Evolutionary conservation across 2,888 invertebrate species (phyloP), one percentile per base, ranked within the genome.

Genomic region (Rhagophthalmus giganteus): DNA sequence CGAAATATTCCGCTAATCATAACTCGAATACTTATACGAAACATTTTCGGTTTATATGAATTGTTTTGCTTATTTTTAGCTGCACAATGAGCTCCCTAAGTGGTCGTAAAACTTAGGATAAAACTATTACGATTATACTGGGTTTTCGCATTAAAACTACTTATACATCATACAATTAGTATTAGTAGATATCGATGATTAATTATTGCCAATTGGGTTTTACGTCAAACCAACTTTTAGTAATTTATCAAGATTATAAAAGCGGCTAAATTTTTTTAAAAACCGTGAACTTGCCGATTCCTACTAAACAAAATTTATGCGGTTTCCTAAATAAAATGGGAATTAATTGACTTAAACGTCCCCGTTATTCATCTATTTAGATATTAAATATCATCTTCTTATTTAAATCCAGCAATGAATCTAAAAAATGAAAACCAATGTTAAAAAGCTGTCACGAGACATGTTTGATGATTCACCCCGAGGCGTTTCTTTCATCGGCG

Each of bases 391-490:
- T n/a, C 13, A 12, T 30, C 15, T 32, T 32, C 12, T n/a, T 13
- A 13, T 15, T 13, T 12, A 31, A 32, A 15, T 30, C 12, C 12
- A n/a, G 20, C 7, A 20, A 20, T 2, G 32, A 32, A 25, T 42
- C 33, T 13, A 2, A 20, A 33, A 42, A 44, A 32, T 26, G 26
- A 11, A 20, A 41, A 20, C n/a, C 14, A 30, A 32, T 32, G 42
- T 42, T 32, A 42, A 42, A 42, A 24, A 24, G 20, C 11, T 34
- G 24, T 15, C 9, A 32, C 5, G 14, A 39, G 39, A 27, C 30
- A 27, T 28, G 28, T 30, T 34, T 16, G 39, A 39, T 39, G 39
- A 39, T 39, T 39, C 28, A 28, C 28, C 39, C 39, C 13, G 14
- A 26, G 13, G 39, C 26, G 12, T 11, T 10, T 10, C 9, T 10